phyloP scores from a whole-genome alignment of 1,140 invertebrate species.

The Achatina immaculata region DNA sequence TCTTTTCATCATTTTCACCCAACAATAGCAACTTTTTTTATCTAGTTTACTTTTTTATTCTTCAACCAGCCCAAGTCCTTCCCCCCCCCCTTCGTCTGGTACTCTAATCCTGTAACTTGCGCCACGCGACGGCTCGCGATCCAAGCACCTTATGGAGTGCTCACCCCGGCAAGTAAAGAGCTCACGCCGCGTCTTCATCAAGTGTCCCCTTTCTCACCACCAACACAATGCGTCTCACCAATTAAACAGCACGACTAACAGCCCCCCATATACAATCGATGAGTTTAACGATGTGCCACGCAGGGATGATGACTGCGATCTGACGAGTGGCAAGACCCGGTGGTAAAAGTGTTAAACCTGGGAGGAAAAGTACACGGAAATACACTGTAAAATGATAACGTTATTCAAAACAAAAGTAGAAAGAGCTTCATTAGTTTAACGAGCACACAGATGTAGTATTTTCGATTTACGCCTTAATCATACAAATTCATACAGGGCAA shows the following conservation, averaged over 20 bases:
- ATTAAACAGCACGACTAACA: conserved; percentile 10
- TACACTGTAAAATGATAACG: no score
- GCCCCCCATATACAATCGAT: conserved; percentile 7
- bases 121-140: background rate
- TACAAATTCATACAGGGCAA: no score
- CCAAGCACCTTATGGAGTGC: background rate
- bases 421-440: no score
- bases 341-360: no score
- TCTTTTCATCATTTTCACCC: no score
- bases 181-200: background rate
- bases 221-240: conserved; percentile 10
- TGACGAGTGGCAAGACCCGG: background rate
- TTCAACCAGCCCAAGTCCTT: no score
- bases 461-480: no score
- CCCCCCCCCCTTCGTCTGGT: background rate
- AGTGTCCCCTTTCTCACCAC: conserved; percentile 15
- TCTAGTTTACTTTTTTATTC: no score
- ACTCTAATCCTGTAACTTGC: background rate
- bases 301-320: background rate
- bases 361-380: no score
- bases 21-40: no score
- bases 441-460: no score
- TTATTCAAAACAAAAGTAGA: no score
- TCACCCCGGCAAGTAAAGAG: background rate
- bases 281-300: background rate